Evolutionary conservation across 2,113 vertebrate genomes (phyloP), one percentile per base, ranked within the genome.

Genomic region (Promerops cafer): DNA sequence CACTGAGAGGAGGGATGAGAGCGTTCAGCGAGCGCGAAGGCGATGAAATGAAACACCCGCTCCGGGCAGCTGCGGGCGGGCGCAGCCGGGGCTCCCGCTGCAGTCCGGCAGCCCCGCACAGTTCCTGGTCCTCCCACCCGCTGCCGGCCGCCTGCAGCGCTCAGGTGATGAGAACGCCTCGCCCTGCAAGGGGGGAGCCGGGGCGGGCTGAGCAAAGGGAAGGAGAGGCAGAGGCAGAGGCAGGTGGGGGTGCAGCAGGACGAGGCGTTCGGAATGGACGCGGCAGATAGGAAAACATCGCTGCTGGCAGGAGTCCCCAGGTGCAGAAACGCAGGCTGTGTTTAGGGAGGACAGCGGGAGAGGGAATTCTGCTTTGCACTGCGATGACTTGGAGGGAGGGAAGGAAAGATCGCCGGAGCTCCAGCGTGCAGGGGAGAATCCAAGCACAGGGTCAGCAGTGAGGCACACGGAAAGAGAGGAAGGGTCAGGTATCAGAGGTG

Each of bases 401-500:
- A 33, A 71, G 49, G 50, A 26, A 45, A 56, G n/a, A 28, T 19
- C 5, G 7, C 7, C 35, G 81, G 8, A 72, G 70, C 27, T 79
- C 1, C 42, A 2, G 30, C 11, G 31, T 28, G 68, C 68, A 44
- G n/a, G 19, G 47, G 42, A 74, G 33, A 72, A 75, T 59, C 65
- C 61, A 61, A 87, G 53, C 50, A 10, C 2, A 8, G 74, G 47
- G 54, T 64, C 87, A 86, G 76, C 83, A 56, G 60, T 2, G 15
- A 82, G 90, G 40, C 31, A 6, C 30, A 47, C 2, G 21, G 53
- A 13, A 50, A 52, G 70, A 65, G 71, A 91, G 82, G 50, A 89
- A 92, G 96, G 90, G 93, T 95, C 93, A 68, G 64, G 14, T 57
- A 89, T 72, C 40, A 79, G 86, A 84, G 26, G 76, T 70, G 86